A percentile compares a stretch with the other conserved stretches of the same genome.
Evolutionary conservation across 2,797 vertebrate genomes (phyloP).

Genomic region (Acropternis orthonyx): DNA sequence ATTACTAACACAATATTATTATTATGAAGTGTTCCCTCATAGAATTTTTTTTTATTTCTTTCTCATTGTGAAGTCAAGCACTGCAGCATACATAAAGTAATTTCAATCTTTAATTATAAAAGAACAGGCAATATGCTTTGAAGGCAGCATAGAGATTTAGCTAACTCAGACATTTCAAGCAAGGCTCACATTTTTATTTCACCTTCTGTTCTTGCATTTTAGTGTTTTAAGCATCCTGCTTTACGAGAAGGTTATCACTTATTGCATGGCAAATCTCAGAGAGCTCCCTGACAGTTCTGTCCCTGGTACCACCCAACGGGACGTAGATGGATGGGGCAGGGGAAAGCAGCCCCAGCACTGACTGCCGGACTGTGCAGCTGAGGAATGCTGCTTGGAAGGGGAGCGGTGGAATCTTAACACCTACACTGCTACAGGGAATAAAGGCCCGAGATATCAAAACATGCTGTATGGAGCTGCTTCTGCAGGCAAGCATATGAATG

Average conservation of each 20-base stretch:
- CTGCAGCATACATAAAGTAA: not conserved
- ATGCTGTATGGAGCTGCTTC: not conserved
- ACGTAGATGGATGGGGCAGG: not conserved
- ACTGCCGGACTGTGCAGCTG: not conserved
- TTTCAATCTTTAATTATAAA: constrained; percentile 41
- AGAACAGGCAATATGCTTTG: not conserved
- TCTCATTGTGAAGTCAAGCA: not conserved
- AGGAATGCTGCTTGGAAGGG: not conserved
- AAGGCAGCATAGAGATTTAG: not conserved
- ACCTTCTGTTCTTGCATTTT: constrained; percentile 12
- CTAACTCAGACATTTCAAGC: constrained; percentile 1
- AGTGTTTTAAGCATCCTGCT: not conserved
- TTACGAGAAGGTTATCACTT: not conserved
- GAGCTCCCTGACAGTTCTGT: not conserved
- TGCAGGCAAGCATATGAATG: not conserved
- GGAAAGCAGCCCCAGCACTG: not conserved
- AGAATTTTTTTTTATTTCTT: not conserved
- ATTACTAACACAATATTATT: not conserved
- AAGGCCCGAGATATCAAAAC: not conserved
- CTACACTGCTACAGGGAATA: not conserved
- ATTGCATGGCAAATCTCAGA: not conserved
- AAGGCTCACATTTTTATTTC: constrained; percentile 22
- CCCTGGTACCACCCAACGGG: not conserved
- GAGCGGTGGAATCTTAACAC: not conserved
- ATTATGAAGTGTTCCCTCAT: not conserved